Percentiles rank a stretch among this genome's conserved stretches.
Conservation (phyloP, 2,113 vertebrate species). For the Arvicanthis niloticus region DNA sequence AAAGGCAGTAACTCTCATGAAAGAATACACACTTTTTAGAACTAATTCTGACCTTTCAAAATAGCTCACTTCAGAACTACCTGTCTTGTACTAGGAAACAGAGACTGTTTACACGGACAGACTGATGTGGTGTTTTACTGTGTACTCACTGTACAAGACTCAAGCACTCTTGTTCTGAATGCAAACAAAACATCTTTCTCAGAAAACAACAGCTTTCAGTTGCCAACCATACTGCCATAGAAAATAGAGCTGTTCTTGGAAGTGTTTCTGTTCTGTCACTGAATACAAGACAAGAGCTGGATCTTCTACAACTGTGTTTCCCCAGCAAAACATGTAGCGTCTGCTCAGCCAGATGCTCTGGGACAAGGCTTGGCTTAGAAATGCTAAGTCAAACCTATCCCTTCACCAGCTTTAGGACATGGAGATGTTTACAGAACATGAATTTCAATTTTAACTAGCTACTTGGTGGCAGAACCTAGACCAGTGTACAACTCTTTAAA, state of each 20-base stretch:
- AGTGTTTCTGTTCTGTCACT: neutral
- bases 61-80: constrained; percentile 44
- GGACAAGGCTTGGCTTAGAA: constrained; percentile 15
- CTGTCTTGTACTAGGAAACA: neutral
- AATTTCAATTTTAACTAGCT: neutral
- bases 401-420: constrained; percentile 18
- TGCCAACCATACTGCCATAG: neutral
- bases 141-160: constrained; percentile 14
- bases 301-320: neutral
- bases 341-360: neutral
- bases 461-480: constrained; percentile 8
- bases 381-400: constrained; percentile 19
- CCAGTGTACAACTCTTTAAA: neutral
- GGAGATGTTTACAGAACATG: neutral
- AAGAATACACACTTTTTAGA: constrained; percentile 13
- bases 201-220: constrained; percentile 52
- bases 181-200: constrained; percentile 51
- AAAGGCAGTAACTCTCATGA: constrained; percentile 11
- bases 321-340: neutral
- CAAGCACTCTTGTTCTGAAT: constrained; percentile 29
- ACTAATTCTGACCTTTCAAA: constrained; percentile 41
- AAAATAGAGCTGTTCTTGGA: constrained; percentile 6
- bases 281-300: neutral
- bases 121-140: neutral
- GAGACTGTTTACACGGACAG: neutral